These are phyloP conservation scores for Oceanodroma leucorhoa DNA, from an alignment of 2,797 vertebrate genomes.

Conservation along the genomic window DNA sequence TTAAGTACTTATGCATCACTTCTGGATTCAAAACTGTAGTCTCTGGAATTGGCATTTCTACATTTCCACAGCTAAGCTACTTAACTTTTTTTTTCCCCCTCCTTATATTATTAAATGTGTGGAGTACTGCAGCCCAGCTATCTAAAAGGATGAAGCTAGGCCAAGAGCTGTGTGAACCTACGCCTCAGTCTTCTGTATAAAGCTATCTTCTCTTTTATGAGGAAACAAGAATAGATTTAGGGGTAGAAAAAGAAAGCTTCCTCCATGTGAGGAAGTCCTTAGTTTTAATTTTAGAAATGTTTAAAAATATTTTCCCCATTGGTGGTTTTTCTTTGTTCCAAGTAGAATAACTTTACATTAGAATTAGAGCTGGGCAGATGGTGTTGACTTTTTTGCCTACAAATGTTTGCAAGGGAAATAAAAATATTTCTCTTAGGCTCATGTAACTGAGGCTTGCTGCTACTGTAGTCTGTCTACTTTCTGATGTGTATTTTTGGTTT, in stretches of 20 bases:
- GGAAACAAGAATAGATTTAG: not conserved
- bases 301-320: not conserved
- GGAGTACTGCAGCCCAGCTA: not conserved
- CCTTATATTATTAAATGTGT: not conserved
- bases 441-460: not conserved
- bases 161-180: not conserved
- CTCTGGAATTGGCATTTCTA: not conserved
- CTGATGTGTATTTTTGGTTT: not conserved
- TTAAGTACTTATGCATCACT: not conserved
- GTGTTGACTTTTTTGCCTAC: conserved; percentile 25
- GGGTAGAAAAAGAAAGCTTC: not conserved
- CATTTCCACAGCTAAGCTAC: not conserved
- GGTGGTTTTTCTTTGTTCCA: not conserved
- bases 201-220: not conserved
- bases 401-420: conserved; percentile 42
- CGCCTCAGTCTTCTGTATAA: not conserved
- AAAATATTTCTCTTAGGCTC: conserved; percentile 39
- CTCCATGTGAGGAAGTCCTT: not conserved
- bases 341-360: conserved; percentile 36
- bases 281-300: not conserved
- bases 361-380: conserved; percentile 41
- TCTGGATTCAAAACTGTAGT: not conserved
- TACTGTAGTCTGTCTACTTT: not conserved
- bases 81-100: not conserved
- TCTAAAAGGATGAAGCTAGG: not conserved